These are phyloP conservation scores for Brachionus paranguensis DNA, from an alignment of 1,140 invertebrate species.

Conservation along the genomic window DNA sequence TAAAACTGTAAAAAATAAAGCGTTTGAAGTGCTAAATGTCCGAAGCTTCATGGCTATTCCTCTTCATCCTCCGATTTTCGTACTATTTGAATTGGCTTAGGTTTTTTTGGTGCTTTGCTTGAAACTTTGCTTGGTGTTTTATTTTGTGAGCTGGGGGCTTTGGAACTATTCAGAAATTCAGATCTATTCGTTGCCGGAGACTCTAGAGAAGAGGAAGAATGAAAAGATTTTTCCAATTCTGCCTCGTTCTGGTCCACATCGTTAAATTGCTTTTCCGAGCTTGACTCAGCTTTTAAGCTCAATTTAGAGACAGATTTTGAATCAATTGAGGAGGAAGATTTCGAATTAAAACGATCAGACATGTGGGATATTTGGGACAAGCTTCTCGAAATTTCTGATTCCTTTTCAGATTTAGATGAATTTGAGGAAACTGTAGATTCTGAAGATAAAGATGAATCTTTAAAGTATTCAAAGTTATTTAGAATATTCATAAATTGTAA, in stretches of 20 bases:
- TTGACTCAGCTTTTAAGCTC: background rate
- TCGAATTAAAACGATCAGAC: background rate
- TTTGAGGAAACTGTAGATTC: background rate
- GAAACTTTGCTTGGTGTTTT: background rate
- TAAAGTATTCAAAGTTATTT: background rate
- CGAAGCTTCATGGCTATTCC: background rate
- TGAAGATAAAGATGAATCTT: background rate
- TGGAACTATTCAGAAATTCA: conserved; percentile 7
- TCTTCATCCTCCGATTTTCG: conserved; percentile 12
- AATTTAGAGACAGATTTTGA: background rate
- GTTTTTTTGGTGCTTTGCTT: background rate
- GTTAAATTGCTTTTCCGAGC: background rate
- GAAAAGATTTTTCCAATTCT: background rate
- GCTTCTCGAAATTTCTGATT: background rate
- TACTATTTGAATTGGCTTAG: conserved; percentile 6
- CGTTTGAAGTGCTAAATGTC: background rate
- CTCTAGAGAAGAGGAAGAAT: background rate
- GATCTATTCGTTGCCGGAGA: background rate
- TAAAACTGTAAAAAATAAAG: background rate
- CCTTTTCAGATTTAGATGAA: background rate
- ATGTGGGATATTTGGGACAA: background rate
- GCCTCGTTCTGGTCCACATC: background rate
- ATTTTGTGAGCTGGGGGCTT: background rate
- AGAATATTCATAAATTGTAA: too few species aligned
- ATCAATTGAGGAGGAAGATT: background rate